Conservation (phyloP, 30 jellyfish, hydroid and myxozoan species). For the Mastigias papua region DNA sequence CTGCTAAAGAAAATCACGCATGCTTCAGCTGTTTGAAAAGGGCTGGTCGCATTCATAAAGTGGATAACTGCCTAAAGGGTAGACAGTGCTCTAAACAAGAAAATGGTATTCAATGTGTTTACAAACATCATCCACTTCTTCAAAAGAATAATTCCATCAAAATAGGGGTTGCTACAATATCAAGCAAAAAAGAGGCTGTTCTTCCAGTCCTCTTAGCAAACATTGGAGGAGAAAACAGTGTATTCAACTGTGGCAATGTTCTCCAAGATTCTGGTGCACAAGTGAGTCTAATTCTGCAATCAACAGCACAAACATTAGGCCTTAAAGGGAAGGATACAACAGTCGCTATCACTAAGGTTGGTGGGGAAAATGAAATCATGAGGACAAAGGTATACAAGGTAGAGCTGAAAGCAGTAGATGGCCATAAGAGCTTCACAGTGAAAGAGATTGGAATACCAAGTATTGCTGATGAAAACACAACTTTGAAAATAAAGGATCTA, state of each 20-base stretch:
- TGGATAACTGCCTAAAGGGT: slow-evolving; percentile 49
- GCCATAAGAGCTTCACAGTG: slow-evolving; percentile 15
- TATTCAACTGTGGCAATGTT: slow-evolving; percentile 62
- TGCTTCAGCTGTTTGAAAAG: slow-evolving; percentile 72
- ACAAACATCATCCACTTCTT: slow-evolving; percentile 56
- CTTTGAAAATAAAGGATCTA: not conserved
- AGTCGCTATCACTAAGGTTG: slow-evolving; percentile 62
- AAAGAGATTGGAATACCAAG: slow-evolving; percentile 1
- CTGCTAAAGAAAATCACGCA: slow-evolving; percentile 55
- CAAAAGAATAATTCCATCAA: slow-evolving; percentile 28
- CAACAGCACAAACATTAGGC: slow-evolving; percentile 47
- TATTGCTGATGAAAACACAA: not conserved
- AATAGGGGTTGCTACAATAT: slow-evolving; percentile 58
- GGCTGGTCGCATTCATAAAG: slow-evolving; percentile 52
- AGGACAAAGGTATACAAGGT: slow-evolving; percentile 36
- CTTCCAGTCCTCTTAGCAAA: slow-evolving; percentile 59
- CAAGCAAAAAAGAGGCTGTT: slow-evolving; percentile 44
- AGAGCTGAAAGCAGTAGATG: slow-evolving; percentile 23
- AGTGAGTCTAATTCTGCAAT: slow-evolving; percentile 53
- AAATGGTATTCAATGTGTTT: slow-evolving; percentile 47
- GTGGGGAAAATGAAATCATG: slow-evolving; percentile 67
- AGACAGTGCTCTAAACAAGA: slow-evolving; percentile 27
- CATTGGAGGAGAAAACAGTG: slow-evolving; percentile 52
- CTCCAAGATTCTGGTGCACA: slow-evolving; percentile 72
- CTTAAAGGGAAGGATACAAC: slow-evolving; percentile 51